Base-by-base conservation (phyloP, 2,113 vertebrate genomes). In the Mohoua ochrocephala region DNA sequence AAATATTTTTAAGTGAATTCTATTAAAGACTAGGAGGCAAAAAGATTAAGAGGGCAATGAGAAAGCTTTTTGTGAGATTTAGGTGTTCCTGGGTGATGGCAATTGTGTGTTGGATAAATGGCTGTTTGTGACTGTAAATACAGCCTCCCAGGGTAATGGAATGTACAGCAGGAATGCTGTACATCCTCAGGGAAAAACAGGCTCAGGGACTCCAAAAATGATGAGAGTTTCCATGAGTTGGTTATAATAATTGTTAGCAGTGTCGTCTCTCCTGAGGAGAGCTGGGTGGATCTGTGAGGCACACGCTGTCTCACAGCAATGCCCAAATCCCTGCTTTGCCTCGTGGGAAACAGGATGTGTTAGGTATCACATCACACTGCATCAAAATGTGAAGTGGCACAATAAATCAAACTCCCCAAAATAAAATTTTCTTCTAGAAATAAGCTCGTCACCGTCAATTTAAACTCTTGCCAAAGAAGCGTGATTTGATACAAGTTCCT, bases 41-140 rank as follows among this genome's bases (percentile, higher is more conserved):
- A 59, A 74, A 64, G 71, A 71, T 68, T 41, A 45, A 63, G 42
- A 80, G 35, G 63, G 85, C 50, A 87, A 83, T 84, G 45, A 65
- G 89, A 84, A 61, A 78, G 85, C n/a, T 93, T 90, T 79, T 73
- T 61, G 69, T 78, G 80, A 89, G 88, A 89, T 95, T 92, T 69
- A 91, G 83, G 69, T 80, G 92, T 71, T 78, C 64, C 41, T 60
- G 73, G 73, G 35, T 73, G 87, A n/a, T 13, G 76, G 91, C 57
- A 90, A 23, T 49, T 60, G n/a, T 65, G 50, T 9, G n/a, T 54
- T 76, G 85, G 83, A 89, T 87, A 87, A 93, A 89, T 63, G 87
- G 80, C 3, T 3, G 57, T 37, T 91, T 74, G 79, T 49, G 84
- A 15, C 24, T 71, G 76, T 82, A 96, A 97, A 91, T 79, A 61